A percentile compares a stretch with the other conserved stretches of the same genome.
Conservation (phyloP, 2,113 vertebrate genomes). For the Lepus europaeus region DNA sequence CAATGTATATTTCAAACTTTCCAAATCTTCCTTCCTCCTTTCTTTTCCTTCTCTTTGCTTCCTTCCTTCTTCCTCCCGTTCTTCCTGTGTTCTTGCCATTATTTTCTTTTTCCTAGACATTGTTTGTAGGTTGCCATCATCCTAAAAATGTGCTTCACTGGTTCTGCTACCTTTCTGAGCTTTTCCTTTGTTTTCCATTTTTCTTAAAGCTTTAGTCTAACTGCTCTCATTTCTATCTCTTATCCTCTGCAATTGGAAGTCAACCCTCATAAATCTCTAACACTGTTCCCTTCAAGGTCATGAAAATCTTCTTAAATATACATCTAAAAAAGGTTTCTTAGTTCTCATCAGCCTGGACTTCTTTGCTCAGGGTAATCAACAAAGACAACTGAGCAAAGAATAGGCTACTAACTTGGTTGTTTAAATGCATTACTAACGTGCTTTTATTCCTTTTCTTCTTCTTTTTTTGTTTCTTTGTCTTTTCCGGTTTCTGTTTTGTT, state of each 20-base stretch:
- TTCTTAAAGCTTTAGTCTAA: conserved; percentile 54
- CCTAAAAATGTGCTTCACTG: not conserved
- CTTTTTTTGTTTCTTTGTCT: conserved; percentile 15
- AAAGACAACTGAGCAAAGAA: conserved; percentile 58
- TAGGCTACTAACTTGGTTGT: conserved; percentile 49
- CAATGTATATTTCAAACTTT: not conserved
- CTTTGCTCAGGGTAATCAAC: conserved; percentile 35
- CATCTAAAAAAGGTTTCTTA: conserved; percentile 28
- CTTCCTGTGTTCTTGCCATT: not conserved
- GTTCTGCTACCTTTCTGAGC: not conserved
- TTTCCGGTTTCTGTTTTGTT: not conserved
- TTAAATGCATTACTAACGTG: conserved; percentile 70
- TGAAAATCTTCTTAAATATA: conserved; percentile 54
- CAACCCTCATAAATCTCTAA: conserved; percentile 55
- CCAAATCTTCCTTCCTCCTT: not conserved
- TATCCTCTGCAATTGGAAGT: not conserved
- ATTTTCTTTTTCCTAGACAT: not conserved
- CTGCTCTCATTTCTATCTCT: not conserved
- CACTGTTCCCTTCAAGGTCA: conserved; percentile 30
- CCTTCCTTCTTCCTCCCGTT: not conserved
- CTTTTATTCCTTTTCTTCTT: not conserved
- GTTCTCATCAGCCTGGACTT: conserved; percentile 23
- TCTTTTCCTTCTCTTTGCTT: not conserved
- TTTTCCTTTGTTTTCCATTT: conserved; percentile 20
- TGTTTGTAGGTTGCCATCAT: conserved; percentile 1